These are phyloP conservation scores for Apis florea DNA, from an alignment of 1,140 invertebrate species.

Conservation along the genomic window DNA sequence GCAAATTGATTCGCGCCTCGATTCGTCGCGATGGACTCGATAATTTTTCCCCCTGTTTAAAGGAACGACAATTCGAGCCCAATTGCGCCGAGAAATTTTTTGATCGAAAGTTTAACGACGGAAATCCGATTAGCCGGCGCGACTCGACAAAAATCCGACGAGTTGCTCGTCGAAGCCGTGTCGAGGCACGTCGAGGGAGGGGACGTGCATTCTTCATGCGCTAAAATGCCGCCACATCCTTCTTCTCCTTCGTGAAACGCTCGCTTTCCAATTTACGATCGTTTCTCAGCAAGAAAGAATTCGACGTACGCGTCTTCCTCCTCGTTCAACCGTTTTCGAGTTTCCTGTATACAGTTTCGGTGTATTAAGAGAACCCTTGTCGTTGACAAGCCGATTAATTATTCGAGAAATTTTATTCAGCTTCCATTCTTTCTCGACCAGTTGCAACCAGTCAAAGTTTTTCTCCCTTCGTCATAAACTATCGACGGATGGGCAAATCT, in stretches of 20 bases:
- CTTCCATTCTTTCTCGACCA: background rate
- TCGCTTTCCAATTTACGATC: background rate
- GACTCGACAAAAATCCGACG: background rate
- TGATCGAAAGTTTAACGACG: background rate
- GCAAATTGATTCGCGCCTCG: conserved; percentile 7
- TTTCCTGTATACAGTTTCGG: background rate
- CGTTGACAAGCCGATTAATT: background rate
- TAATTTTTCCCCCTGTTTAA: background rate
- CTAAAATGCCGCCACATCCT: background rate
- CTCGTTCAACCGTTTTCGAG: background rate
- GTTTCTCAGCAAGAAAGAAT: background rate
- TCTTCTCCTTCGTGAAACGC: too few relatives aligned
- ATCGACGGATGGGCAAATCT: background rate
- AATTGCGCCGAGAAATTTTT: too few relatives aligned
- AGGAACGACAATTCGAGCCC: background rate
- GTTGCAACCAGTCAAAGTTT: background rate
- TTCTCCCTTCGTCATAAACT: background rate
- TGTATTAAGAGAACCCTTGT: background rate
- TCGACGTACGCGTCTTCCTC: conserved; percentile 3
- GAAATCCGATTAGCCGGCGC: background rate
- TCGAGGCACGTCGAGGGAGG: background rate
- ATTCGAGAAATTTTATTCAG: background rate
- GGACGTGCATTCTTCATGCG: background rate
- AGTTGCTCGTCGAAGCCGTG: too few relatives aligned
- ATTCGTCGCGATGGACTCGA: background rate